Evolutionary conservation across 1,140 invertebrate species (phyloP).

Genomic region (Drosophila rufa): DNA sequence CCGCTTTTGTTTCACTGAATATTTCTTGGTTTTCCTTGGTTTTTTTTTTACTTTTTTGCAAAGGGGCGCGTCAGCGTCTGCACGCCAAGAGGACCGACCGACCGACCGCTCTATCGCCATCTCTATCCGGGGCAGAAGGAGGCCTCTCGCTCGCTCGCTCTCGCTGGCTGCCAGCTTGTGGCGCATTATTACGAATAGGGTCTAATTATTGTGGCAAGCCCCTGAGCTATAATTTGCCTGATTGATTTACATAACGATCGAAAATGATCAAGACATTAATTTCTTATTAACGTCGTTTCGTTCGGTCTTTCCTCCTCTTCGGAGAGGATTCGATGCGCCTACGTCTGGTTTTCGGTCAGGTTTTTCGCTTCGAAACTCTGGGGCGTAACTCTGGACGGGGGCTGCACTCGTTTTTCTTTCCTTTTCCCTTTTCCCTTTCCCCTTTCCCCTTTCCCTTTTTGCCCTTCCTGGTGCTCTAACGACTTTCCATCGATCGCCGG

Average conservation of each 20-base stretch:
- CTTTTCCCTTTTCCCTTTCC: too few species aligned
- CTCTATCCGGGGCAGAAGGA: conserved; percentile 14
- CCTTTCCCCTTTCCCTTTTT: not conserved
- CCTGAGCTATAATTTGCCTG: conserved; percentile 85
- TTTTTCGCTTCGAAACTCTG: conserved; percentile 47
- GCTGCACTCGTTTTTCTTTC: conserved; percentile 34
- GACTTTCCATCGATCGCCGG: conserved; percentile 38
- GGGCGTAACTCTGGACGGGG: conserved; percentile 70
- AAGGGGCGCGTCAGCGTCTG: conserved; percentile 78
- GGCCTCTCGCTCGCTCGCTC: conserved; percentile 12
- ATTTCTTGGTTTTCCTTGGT: conserved; percentile 14
- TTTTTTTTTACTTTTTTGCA: conserved; percentile 43
- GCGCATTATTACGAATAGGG: conserved; percentile 83
- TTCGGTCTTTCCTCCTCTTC: conserved; percentile 42
- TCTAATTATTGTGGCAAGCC: conserved; percentile 85
- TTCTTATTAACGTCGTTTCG: conserved; percentile 84
- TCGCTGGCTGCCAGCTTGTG: conserved; percentile 45
- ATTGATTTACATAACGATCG: conserved; percentile 85
- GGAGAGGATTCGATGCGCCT: conserved; percentile 36
- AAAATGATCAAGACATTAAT: conserved; percentile 85
- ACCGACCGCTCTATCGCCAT: conserved; percentile 30
- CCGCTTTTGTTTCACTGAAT: conserved; percentile 16
- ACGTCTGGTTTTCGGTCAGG: conserved; percentile 38
- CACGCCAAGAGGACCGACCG: conserved; percentile 59
- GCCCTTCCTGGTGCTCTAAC: conserved; percentile 25